Evolutionary conservation across 2,113 vertebrate genomes (phyloP), one percentile per base, ranked within the genome.

Genomic region (Xiphorhynchus elegans): DNA sequence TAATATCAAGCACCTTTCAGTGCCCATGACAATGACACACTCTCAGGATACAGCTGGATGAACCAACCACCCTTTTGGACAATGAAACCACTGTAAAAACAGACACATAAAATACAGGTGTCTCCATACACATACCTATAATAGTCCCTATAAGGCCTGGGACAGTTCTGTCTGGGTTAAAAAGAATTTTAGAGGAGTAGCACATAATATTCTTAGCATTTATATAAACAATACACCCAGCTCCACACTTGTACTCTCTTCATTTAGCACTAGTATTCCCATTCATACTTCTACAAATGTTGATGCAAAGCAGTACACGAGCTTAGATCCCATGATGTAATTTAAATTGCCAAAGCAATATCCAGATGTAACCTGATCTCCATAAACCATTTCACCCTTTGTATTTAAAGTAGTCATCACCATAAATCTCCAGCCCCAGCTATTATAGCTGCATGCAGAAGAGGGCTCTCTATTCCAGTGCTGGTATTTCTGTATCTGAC

Each of bases 391-490:
- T 93, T 84, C 68, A 73, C 26, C 55, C 52, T 77, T 76, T 91
- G 55, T 60, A 59, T 90, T 95, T 90, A 69, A 93, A 86, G 20
- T 0, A 74, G 42, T 74, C 42, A 46, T 31, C 35, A 67, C 19
- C 60, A 89, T 77, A 40, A 84, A 90, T 78, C 76, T 53, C 19
- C 66, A 82, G 20, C 2, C 44, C 19, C 55, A 70, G 88, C 81
- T 81, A 86, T 90, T 92, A 63, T 7, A 52, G 60, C 29, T 18
- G 81, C 86, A 53, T 68, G 83, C 90, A 87, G 90, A 84, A 96
- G 95, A 46, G 93, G 93, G 93, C 92, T 96, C 92, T 94, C 83
- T 94, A 72, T 77, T 64, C 92, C 88, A 90, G 62, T 3, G 31
- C 66, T 90, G 35, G 58, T 47, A 59, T 50, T 96, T 89, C 80